Evolutionary conservation across 2,888 invertebrate genomes (phyloP).

Genomic region (Cheilosia vulpina): DNA sequence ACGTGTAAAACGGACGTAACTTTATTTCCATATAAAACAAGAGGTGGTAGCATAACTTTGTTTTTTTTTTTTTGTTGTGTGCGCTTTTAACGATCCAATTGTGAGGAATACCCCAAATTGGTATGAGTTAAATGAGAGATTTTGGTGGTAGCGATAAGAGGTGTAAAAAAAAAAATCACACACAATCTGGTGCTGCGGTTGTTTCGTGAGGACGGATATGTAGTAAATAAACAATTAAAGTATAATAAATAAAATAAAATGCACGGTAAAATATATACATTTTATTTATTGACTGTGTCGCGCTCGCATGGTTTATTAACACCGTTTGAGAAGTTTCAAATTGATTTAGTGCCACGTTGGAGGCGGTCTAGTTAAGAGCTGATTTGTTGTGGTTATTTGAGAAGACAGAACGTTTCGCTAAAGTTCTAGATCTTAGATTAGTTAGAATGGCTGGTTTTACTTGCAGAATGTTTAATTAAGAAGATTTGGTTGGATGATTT

Average conservation of each 20-base stretch:
- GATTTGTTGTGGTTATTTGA: conserved; percentile 39
- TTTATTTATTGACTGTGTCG: conserved; percentile 53
- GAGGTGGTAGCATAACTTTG: conserved; percentile 10
- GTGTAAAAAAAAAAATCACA: conserved; percentile 16
- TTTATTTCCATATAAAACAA: too few relatives aligned
- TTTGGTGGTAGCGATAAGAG: conserved; percentile 38
- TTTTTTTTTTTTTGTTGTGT: conserved; percentile 10
- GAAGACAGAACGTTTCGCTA: not conserved
- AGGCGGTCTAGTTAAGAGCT: conserved; percentile 42
- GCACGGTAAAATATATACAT: conserved; percentile 41
- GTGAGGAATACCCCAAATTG: conserved; percentile 55
- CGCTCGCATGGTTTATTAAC: conserved; percentile 21
- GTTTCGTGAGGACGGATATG: not conserved
- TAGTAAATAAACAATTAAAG: conserved; percentile 47
- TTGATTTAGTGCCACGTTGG: conserved; percentile 44
- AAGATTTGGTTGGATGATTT: conserved; percentile 23
- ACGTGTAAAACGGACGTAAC: conserved; percentile 2
- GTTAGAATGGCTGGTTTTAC: conserved; percentile 10
- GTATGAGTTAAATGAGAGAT: conserved; percentile 29
- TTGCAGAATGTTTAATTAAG: conserved; percentile 14
- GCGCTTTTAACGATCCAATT: conserved; percentile 51
- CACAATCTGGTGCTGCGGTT: conserved; percentile 4
- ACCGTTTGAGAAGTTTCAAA: conserved; percentile 28
- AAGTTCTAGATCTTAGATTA: conserved; percentile 9
- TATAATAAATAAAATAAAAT: conserved; percentile 51